Percentiles rank a stretch among this genome's conserved stretches.
Evolutionary conservation across 2,797 vertebrate genomes (phyloP).

Genomic region (Chromobotia macracanthus): DNA sequence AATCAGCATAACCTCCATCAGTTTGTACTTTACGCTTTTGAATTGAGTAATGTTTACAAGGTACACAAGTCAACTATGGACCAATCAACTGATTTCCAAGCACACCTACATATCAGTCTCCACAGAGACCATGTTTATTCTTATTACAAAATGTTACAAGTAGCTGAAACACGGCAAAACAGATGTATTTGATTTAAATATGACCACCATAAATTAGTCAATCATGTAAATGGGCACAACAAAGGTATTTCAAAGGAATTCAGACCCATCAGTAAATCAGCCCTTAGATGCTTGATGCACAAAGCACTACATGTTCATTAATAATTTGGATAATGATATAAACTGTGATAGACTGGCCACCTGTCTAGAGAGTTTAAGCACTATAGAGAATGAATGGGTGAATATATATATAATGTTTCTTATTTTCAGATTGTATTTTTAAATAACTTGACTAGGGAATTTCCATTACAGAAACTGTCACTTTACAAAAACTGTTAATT

Average conservation of each 20-base stretch:
- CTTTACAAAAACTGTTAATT: background rate
- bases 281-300: background rate
- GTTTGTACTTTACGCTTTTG: conserved; percentile 59
- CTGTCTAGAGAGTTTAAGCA: too few relatives aligned
- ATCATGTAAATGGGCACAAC: background rate
- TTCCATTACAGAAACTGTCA: background rate
- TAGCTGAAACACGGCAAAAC: background rate
- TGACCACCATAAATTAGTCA: background rate
- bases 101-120: background rate
- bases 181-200: background rate
- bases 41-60: conserved; percentile 68
- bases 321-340: background rate
- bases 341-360: too few relatives aligned
- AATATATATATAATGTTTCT: too few relatives aligned
- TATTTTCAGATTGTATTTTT: background rate
- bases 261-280: too few relatives aligned
- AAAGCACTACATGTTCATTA: background rate
- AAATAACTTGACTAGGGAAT: background rate
- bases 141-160: background rate
- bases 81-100: conserved; percentile 10
- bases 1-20: background rate
- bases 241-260: too few relatives aligned
- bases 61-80: conserved; percentile 54
- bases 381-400: too few relatives aligned
- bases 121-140: conserved; percentile 9